phyloP scores from a whole-genome alignment of 2,888 invertebrate species.

The Tetheella fluctuosa region DNA sequence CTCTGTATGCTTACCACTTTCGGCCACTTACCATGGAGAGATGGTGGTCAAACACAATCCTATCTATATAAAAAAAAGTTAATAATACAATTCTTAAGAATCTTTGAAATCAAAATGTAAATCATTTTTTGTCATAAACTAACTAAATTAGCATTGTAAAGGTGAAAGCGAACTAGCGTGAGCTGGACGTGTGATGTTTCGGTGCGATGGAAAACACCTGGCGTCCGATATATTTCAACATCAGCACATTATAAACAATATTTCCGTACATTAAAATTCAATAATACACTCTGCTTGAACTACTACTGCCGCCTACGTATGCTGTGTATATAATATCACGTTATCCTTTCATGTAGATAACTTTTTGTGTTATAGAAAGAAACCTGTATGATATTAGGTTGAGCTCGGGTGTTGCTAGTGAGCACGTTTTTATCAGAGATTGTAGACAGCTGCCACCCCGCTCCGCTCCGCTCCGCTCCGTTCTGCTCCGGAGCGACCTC shows the following conservation, averaged over 20 bases:
- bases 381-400: background rate
- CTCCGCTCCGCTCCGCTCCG: background rate
- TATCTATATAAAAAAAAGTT: no score
- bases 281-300: background rate
- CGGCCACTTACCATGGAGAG: no score
- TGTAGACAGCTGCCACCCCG: background rate
- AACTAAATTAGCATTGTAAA: background rate
- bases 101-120: background rate
- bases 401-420: background rate
- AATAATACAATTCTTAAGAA: no score
- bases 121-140: background rate
- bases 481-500: background rate
- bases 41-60: no score
- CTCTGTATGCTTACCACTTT: no score
- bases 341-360: background rate
- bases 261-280: background rate
- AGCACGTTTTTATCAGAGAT: constrained; percentile 9
- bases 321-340: background rate
- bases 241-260: background rate
- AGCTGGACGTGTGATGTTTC: background rate
- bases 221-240: constrained; percentile 1
- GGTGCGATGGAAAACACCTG: background rate
- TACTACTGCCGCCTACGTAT: no score
- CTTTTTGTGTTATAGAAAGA: background rate
- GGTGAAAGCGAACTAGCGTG: background rate